Percentiles rank a stretch among this genome's conserved stretches.
These are phyloP conservation scores for Hyposoter didymator DNA, from an alignment of 2,888 invertebrate species.

Conservation along the genomic window DNA sequence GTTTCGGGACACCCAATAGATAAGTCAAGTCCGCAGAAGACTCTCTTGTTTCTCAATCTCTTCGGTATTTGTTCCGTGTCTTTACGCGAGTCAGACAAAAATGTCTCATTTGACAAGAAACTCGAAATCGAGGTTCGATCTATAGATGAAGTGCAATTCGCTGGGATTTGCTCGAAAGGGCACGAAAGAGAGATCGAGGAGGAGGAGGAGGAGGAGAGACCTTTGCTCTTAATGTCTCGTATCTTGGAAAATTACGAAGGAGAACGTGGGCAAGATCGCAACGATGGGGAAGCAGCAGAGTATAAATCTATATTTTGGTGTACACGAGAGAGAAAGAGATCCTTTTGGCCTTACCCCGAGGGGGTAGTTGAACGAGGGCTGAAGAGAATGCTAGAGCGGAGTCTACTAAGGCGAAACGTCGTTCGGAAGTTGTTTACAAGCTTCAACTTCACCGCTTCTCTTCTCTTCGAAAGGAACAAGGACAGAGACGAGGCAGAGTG, in stretches of 20 bases:
- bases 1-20: background rate
- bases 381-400: slow-evolving; percentile 26
- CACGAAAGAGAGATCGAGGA: background rate
- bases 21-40: background rate
- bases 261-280: slow-evolving; percentile 28
- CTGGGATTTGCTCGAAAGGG: slow-evolving; percentile 19
- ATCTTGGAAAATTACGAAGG: slow-evolving; percentile 32
- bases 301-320: slow-evolving; percentile 12
- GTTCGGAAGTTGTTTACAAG: slow-evolving; percentile 65
- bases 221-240: slow-evolving; percentile 23
- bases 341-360: slow-evolving; percentile 35
- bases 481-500: slow-evolving; percentile 32
- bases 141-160: background rate
- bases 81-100: background rate
- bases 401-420: slow-evolving; percentile 57
- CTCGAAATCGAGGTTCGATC: slow-evolving; percentile 16
- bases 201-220: background rate
- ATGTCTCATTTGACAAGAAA: slow-evolving; percentile 33
- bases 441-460: slow-evolving; percentile 60
- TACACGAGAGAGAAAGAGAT: slow-evolving; percentile 14
- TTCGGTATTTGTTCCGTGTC: background rate
- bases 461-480: background rate
- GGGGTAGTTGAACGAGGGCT: slow-evolving; percentile 43
- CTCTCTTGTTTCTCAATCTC: slow-evolving; percentile 19
- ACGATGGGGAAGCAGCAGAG: background rate